These are phyloP conservation scores for Hydriomena furcata DNA, from an alignment of 2,888 invertebrate species.

Conservation along the genomic window DNA sequence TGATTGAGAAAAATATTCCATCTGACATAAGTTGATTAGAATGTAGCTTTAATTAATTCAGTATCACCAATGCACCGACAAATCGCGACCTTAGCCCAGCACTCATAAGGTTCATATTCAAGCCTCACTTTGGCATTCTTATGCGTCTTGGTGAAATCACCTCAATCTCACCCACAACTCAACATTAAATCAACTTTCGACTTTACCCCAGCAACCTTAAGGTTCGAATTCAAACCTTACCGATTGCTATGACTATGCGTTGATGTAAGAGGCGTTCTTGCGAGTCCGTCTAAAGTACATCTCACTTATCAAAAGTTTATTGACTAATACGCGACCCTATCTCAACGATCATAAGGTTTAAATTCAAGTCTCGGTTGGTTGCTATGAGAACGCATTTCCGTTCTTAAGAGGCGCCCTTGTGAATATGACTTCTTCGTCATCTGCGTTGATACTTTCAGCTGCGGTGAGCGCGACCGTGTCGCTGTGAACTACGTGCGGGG, in stretches of 20 bases:
- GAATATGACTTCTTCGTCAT: conserved; percentile 79
- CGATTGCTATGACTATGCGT: neutral
- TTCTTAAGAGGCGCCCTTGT: conserved; percentile 63
- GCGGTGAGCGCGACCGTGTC: conserved; percentile 71
- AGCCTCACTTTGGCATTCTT: too few relatives aligned
- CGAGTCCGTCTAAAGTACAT: conserved; percentile 73
- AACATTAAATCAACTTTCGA: neutral
- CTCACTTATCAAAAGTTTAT: too few relatives aligned
- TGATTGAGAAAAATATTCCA: too few relatives aligned
- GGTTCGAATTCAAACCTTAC: neutral
- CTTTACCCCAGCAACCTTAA: neutral
- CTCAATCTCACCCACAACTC: neutral
- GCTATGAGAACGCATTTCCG: conserved; percentile 70
- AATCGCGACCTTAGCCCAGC: too few relatives aligned
- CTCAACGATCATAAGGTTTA: conserved; percentile 6
- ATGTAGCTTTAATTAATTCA: too few relatives aligned
- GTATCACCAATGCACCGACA: too few relatives aligned
- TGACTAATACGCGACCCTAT: conserved; percentile 2
- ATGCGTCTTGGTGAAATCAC: neutral
- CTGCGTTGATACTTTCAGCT: conserved; percentile 65
- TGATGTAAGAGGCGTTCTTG: conserved; percentile 58
- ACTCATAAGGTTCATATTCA: too few relatives aligned
- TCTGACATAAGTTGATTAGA: too few relatives aligned
- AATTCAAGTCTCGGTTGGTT: conserved; percentile 28
- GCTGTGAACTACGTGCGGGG: conserved; percentile 91